A percentile compares a stretch with the other conserved stretches of the same genome.
Conservation (phyloP, 2,888 invertebrate genomes). For the Copidosoma aretas region DNA sequence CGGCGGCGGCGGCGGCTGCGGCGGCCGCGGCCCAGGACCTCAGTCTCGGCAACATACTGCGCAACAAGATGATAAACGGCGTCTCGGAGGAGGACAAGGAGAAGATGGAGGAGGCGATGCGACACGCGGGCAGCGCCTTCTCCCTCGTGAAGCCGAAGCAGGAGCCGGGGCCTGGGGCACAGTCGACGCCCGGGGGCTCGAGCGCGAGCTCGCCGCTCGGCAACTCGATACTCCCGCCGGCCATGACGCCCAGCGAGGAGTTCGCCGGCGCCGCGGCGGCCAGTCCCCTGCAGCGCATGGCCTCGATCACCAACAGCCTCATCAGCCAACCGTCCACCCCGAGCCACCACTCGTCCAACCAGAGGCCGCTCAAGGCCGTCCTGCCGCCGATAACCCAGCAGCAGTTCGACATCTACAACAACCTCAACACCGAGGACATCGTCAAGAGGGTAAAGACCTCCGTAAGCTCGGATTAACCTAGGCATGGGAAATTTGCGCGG, state of each 20-base stretch:
- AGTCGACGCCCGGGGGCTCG: slow-evolving; percentile 73
- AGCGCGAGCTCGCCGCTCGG: slow-evolving; percentile 85
- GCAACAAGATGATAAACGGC: slow-evolving; percentile 69
- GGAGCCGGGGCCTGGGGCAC: slow-evolving; percentile 66
- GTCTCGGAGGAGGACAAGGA: slow-evolving; percentile 75
- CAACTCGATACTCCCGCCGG: slow-evolving; percentile 85
- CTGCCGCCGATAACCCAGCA: slow-evolving; percentile 98
- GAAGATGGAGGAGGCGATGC: slow-evolving; percentile 73
- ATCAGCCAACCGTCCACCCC: slow-evolving; percentile 89
- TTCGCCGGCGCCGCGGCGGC: slow-evolving; percentile 83
- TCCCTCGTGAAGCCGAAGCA: slow-evolving; percentile 86
- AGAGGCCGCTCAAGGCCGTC: slow-evolving; percentile 93
- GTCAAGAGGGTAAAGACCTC: slow-evolving; percentile 74
- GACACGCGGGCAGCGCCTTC: slow-evolving; percentile 84
- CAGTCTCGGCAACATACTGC: slow-evolving; percentile 75
- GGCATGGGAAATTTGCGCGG: too few relatives aligned
- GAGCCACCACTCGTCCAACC: slow-evolving; percentile 82
- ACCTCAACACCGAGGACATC: slow-evolving; percentile 97
- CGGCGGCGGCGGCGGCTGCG: slow-evolving; percentile 65
- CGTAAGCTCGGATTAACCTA: too few relatives aligned
- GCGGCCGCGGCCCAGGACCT: slow-evolving; percentile 77
- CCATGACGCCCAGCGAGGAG: slow-evolving; percentile 81
- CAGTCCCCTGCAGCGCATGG: slow-evolving; percentile 96
- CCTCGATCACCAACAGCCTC: slow-evolving; percentile 95
- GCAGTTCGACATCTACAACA: slow-evolving; percentile 97